phyloP scores from a whole-genome alignment of 2,113 vertebrate species.

The Thamnophis sirtalis region DNA sequence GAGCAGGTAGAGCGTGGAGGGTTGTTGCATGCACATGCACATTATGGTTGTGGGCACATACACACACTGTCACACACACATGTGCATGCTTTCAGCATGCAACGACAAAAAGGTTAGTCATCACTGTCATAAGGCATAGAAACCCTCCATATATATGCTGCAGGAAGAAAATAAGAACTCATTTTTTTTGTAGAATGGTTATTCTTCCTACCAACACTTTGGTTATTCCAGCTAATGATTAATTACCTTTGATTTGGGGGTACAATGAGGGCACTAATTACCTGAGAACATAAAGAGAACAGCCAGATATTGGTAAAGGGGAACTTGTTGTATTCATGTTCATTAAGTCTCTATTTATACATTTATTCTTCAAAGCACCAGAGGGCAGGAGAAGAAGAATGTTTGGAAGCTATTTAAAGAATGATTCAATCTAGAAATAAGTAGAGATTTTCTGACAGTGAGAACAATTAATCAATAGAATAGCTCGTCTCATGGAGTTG shows the following conservation, averaged over 20 bases:
- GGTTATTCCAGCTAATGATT: background rate
- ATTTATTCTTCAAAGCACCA: background rate
- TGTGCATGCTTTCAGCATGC: too few species aligned
- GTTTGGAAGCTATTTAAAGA: background rate
- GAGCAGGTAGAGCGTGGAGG: too few species aligned
- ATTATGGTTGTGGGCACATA: too few species aligned
- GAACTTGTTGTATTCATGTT: background rate
- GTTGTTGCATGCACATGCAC: too few species aligned
- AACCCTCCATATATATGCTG: background rate
- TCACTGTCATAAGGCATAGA: too few species aligned
- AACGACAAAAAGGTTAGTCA: too few species aligned
- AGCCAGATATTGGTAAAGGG: background rate
- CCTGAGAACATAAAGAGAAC: background rate
- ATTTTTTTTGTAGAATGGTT: background rate
- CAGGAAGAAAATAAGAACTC: background rate
- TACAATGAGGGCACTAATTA: background rate
- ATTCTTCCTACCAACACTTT: background rate
- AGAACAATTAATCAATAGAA: background rate
- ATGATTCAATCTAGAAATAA: background rate
- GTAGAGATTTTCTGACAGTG: background rate
- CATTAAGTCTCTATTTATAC: background rate
- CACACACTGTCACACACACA: too few species aligned
- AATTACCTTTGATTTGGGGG: background rate
- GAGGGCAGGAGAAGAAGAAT: background rate
- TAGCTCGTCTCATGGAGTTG: background rate